Evolutionary conservation across 2,113 vertebrate species (phyloP), one percentile per base, ranked within the genome.

Genomic region (Ochotona princeps): DNA sequence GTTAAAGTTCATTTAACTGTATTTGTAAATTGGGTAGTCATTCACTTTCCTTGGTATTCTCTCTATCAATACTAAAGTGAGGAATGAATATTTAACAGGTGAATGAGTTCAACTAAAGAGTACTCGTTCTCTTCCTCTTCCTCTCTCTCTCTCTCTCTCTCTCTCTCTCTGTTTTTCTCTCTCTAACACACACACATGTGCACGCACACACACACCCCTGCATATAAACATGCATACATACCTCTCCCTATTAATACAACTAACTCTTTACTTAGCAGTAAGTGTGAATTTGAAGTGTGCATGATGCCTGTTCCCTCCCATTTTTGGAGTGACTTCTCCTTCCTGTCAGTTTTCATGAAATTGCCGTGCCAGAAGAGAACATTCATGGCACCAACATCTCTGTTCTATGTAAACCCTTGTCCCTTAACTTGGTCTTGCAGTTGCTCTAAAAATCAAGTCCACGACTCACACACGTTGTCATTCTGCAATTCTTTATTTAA

Each of bases 401-500:
- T 73, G 15, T 66, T 32, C 35, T 87, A 44, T 70, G 76, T 18
- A 93, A 63, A 83, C 51, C 28, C 9, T 79, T 79, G 18, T 2
- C n/a, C 67, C 44, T 87, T 87, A 65, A 91, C 8, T 78, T 49
- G 20, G 57, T 47, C n/a, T n/a, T 79, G 89, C 6, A 75, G 32
- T 6, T 70, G 4, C 11, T 87, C 28, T 91, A 60, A 87, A 93
- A 87, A 87, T 87, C 30, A 91, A 2, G 5, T 51, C 9, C 60
- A 74, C 26, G 73, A 79, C 7, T 14, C 10, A 65, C 5, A 60
- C 23, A n/a, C 7, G 72, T 82, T 21, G 14, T 57, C 10, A 79
- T 87, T 83, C 35, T 83, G 66, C 23, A 72, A 76, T 65, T 76
- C 76, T 63, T 63, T 63, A 82, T 87, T 90, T 81, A 87, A 78